phyloP scores from a whole-genome alignment of 2,113 vertebrate species.

The Cavia porcellus region DNA sequence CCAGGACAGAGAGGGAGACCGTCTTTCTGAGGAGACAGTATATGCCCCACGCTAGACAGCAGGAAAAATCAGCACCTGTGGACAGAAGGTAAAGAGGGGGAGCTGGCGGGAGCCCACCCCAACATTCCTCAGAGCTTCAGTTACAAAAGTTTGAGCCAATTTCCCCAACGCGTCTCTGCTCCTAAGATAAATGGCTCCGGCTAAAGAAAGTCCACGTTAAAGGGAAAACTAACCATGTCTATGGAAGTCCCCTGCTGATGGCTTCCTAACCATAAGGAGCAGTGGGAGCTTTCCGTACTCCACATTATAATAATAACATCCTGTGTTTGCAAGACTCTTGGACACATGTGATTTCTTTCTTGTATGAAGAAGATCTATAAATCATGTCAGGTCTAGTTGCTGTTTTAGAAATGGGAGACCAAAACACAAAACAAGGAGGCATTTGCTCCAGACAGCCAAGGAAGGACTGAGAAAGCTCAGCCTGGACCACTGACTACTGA shows the following conservation, averaged over 20 bases:
- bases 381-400: not conserved
- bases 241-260: not conserved
- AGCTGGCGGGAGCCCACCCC: not conserved
- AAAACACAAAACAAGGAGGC: not conserved
- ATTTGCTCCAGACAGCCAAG: slow-evolving; percentile 6
- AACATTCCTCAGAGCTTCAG: not conserved
- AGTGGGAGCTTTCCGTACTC: not conserved
- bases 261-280: not conserved
- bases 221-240: not conserved
- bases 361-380: not conserved
- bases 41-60: not conserved
- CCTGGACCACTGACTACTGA: not conserved
- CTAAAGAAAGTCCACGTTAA: not conserved
- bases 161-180: not conserved
- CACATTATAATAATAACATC: not conserved
- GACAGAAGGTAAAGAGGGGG: not conserved
- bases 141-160: too few species aligned
- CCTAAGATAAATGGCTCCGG: not conserved
- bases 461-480: not conserved
- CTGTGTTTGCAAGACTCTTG: not conserved
- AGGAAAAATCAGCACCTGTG: not conserved
- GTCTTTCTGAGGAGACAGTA: not conserved
- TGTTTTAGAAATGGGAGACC: not conserved
- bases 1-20: not conserved
- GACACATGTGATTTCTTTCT: not conserved